Evolutionary conservation across 1,140 invertebrate genomes (phyloP), one percentile per base, ranked within the genome.

Genomic region (Odontomachus brunneus): DNA sequence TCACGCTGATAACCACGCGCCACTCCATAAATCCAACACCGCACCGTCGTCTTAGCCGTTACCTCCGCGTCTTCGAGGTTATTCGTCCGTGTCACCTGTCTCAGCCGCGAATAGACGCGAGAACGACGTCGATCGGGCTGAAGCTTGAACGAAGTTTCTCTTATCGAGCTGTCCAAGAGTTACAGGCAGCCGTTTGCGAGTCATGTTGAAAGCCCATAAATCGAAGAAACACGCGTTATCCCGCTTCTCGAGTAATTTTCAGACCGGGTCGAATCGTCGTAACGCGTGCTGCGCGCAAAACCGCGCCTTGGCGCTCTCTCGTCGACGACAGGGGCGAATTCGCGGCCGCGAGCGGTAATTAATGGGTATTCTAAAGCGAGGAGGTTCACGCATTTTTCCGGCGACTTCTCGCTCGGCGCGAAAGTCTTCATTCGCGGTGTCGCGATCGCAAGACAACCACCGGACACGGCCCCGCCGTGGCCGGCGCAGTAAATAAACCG

Each of bases 401-500:
- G 59, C 49, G 65, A 76, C 48, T 84, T 49, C 44, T 62, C 48
- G 24, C 19, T 22, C n/a, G 55, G 19, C n/a, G 84, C 90, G 89
- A 91, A 90, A 90, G 87, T 91, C 80, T 89, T 91, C 89, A 91
- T 88, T 90, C 74, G 76, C 81, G 80, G 62, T 71, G 60, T 83
- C 74, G 69, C 51, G 65, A 86, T 88, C 69, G 76, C 60, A 74
- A 85, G 69, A 88, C 80, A 85, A 88, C 80, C 75, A n/a, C 26
- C 74, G 83, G 38, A 88, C 86, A 88, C 67, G 62, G 63, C 9
- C 38, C 75, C 67, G 62, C 24, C 76, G 57, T 72, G n/a, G 53
- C 55, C 55, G 57, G 63, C 82, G 90, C 89, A 89, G 88, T 92
- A 91, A 91, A 92, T 92, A 91, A 88, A 87, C 80, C 84, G 84